Evolutionary conservation across 2,888 invertebrate genomes (phyloP).

Genomic region (Hypena proboscidalis): DNA sequence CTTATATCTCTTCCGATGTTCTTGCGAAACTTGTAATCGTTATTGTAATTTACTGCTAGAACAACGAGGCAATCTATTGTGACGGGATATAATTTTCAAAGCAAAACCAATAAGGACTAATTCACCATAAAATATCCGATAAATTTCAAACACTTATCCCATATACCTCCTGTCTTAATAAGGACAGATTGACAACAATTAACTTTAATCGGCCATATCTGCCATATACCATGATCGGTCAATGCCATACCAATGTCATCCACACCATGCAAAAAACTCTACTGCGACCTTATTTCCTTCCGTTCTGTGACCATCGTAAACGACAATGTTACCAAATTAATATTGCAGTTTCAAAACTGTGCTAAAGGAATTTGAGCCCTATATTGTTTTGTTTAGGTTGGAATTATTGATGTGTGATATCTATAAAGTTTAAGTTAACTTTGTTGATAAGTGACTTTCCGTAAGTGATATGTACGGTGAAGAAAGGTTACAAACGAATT

Average conservation of each 20-base stretch:
- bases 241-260: constrained; percentile 23
- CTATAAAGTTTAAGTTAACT: constrained; percentile 1
- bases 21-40: too few relatives aligned
- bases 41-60: too few relatives aligned
- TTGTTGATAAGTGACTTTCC: constrained; percentile 28
- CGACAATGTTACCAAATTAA: constrained; percentile 34
- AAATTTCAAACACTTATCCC: too few relatives aligned
- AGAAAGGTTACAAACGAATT: too few relatives aligned
- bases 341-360: constrained; percentile 3
- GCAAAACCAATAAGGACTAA: too few relatives aligned
- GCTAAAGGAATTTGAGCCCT: constrained; percentile 9
- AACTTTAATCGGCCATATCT: constrained; percentile 4
- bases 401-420: not conserved
- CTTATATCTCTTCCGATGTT: too few relatives aligned
- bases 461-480: too few relatives aligned
- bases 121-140: too few relatives aligned
- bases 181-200: constrained; percentile 6
- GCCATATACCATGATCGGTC: constrained; percentile 21
- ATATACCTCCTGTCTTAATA: not conserved
- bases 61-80: too few relatives aligned
- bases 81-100: too few relatives aligned
- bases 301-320: constrained; percentile 39
- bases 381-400: not conserved
- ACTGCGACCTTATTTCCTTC: constrained; percentile 47
- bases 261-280: constrained; percentile 29